These are phyloP conservation scores for Sternotherus odoratus DNA, from an alignment of 2,797 vertebrate species.

Conservation along the genomic window DNA sequence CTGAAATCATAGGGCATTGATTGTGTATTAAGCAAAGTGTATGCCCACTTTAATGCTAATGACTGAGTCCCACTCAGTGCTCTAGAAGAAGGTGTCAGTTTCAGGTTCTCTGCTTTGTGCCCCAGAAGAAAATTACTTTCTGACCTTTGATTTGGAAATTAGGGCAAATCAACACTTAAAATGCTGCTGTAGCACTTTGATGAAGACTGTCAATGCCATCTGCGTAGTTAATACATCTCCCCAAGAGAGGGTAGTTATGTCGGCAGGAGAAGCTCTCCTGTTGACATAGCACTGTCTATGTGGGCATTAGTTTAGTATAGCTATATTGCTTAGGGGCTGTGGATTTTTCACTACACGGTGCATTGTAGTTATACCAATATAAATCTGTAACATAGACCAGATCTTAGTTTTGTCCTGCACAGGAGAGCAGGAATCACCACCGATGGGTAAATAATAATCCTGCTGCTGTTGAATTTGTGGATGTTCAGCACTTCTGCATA, in stretches of 20 bases:
- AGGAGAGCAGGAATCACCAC: background rate
- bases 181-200: background rate
- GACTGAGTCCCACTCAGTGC: accelerated
- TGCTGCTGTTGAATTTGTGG: accelerated
- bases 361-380: background rate
- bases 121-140: background rate
- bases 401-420: background rate
- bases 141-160: background rate
- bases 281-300: background rate
- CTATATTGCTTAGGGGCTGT: background rate
- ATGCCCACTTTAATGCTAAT: background rate
- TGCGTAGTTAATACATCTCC: background rate
- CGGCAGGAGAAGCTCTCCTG: background rate
- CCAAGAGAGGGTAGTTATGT: background rate
- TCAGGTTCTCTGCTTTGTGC: background rate
- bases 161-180: background rate
- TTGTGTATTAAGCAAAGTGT: accelerated
- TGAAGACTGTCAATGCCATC: background rate
- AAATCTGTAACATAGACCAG: background rate
- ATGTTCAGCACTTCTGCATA: background rate
- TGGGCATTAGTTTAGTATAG: background rate
- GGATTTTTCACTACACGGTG: background rate
- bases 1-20: background rate
- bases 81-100: background rate
- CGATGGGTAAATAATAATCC: background rate